Conservation (phyloP, 2,888 invertebrate genomes). For the Chrysolina haemoptera region DNA sequence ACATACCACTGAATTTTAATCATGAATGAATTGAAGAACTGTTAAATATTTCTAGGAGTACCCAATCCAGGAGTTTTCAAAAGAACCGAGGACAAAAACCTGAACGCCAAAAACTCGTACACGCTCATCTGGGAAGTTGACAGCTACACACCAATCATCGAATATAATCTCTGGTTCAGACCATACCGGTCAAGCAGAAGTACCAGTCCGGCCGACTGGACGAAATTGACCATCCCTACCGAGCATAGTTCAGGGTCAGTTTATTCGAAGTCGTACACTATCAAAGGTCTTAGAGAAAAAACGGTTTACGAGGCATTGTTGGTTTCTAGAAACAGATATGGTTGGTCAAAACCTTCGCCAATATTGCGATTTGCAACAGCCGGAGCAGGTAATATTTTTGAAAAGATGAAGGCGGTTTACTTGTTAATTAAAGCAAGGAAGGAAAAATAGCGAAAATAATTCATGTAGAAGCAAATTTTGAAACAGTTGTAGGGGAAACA, state of each 20-base stretch:
- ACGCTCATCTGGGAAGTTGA: constrained; percentile 89
- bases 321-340: constrained; percentile 86
- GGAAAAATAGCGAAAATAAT: too few species aligned
- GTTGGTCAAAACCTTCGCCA: constrained; percentile 87
- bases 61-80: constrained; percentile 81
- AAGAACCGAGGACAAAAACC: constrained; percentile 70
- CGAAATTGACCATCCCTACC: constrained; percentile 79
- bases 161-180: constrained; percentile 77
- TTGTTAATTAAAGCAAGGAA: too few species aligned
- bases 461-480: too few species aligned
- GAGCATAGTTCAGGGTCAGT: constrained; percentile 80
- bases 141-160: constrained; percentile 84
- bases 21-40: too few species aligned
- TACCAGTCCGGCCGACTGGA: constrained; percentile 72
- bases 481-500: too few species aligned
- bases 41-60: constrained; percentile 70
- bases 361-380: constrained; percentile 84
- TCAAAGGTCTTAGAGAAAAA: constrained; percentile 81
- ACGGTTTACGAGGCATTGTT: constrained; percentile 85
- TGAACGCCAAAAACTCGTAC: constrained; percentile 73
- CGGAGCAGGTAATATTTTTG: constrained; percentile 75
- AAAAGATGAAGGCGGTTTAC: too few species aligned
- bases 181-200: constrained; percentile 67
- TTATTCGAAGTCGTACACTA: constrained; percentile 82
- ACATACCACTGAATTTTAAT: background rate